Conservation (phyloP, 2,113 vertebrate genomes). For the Monopterus albus region DNA sequence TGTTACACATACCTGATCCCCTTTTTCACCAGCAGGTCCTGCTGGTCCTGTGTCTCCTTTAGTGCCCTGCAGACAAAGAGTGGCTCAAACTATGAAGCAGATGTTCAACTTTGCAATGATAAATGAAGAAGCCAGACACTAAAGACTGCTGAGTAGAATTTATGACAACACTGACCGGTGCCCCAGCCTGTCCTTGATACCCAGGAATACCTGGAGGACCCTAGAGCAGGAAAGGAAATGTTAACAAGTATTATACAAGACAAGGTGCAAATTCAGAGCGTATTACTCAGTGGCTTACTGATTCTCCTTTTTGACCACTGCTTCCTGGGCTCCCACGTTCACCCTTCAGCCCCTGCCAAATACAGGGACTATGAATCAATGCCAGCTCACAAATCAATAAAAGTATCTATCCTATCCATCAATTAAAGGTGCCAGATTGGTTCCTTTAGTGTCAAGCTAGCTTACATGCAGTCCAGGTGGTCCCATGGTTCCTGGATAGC, state of each 20-base stretch:
- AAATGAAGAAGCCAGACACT: neutral
- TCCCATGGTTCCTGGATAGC: constrained; percentile 91
- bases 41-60: constrained; percentile 89
- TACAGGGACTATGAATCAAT: constrained; percentile 32
- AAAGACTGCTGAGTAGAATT: constrained; percentile 7
- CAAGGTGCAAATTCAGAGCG: neutral
- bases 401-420: neutral
- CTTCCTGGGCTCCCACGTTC: constrained; percentile 88
- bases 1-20: constrained; percentile 85
- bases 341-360: constrained; percentile 89
- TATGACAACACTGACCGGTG: constrained; percentile 82
- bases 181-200: constrained; percentile 85
- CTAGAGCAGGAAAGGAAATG: constrained; percentile 70
- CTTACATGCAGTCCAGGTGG: constrained; percentile 92
- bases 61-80: constrained; percentile 83
- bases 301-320: constrained; percentile 91
- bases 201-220: constrained; percentile 89
- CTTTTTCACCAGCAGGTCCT: constrained; percentile 87
- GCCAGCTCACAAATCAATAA: constrained; percentile 15
- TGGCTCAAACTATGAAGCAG: neutral
- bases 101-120: constrained; percentile 12
- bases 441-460: constrained; percentile 52
- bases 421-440: constrained; percentile 20
- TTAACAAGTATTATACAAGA: constrained; percentile 6
- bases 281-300: constrained; percentile 79